phyloP scores from a whole-genome alignment of 2,113 vertebrate genomes.

The Speoplatyrhinus poulsoni region DNA sequence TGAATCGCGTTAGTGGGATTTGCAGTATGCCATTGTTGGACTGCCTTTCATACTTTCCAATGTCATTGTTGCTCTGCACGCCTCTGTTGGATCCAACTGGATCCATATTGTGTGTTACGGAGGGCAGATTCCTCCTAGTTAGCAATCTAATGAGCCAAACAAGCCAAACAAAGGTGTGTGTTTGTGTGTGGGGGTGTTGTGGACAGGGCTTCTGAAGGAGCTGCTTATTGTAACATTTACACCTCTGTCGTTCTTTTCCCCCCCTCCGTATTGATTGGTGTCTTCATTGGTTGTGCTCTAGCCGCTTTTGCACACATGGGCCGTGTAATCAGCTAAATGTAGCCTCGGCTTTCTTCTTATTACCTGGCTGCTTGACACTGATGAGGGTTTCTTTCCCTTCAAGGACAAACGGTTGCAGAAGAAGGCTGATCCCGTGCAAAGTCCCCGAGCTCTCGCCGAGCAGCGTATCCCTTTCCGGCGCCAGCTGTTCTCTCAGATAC shows the following conservation, averaged over 20 bases:
- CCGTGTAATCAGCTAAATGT: conserved; percentile 64
- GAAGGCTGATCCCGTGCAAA: conserved; percentile 85
- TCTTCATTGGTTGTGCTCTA: conserved; percentile 35
- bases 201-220: conserved; percentile 44
- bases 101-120: conserved; percentile 39
- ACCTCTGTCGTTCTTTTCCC: conserved; percentile 28
- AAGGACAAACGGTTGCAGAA: conserved; percentile 91
- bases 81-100: conserved; percentile 37
- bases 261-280: conserved; percentile 40
- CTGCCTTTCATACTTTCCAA: conserved; percentile 17
- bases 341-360: conserved; percentile 64
- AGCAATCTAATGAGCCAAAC: conserved; percentile 53
- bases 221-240: conserved; percentile 54
- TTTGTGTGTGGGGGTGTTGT: conserved; percentile 7
- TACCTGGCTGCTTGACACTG: conserved; percentile 63
- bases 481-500: conserved; percentile 99
- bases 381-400: conserved; percentile 66
- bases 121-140: conserved; percentile 39
- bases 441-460: conserved; percentile 87
- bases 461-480: conserved; percentile 91
- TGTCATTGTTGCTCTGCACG: conserved; percentile 33
- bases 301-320: conserved; percentile 31
- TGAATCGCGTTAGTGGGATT: conserved; percentile 5
- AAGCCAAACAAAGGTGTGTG: conserved; percentile 44
- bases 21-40: neutral